Conservation (phyloP, 2,888 invertebrate species). For the Tinea semifulvella region DNA sequence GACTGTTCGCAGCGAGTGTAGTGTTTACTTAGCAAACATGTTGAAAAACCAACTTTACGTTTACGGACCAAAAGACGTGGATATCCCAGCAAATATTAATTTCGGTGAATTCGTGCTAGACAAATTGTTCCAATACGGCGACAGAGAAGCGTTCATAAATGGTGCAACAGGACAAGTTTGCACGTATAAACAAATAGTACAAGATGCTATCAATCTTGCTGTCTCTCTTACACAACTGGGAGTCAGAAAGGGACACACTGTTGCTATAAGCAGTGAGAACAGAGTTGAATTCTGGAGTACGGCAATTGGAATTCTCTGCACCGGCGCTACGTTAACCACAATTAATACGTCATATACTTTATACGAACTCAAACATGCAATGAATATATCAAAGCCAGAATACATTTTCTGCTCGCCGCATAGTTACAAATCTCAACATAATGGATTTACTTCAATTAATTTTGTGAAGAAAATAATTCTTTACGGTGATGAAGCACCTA, state of each 20-base stretch:
- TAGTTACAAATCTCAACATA: constrained; percentile 30
- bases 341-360: constrained; percentile 11
- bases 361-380: constrained; percentile 41
- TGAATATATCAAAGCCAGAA: constrained; percentile 41
- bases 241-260: constrained; percentile 39
- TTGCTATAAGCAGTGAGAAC: constrained; percentile 44
- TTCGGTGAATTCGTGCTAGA: constrained; percentile 37
- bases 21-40: constrained; percentile 26
- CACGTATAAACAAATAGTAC: constrained; percentile 33
- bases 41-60: constrained; percentile 37
- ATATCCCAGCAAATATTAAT: constrained; percentile 34
- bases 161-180: constrained; percentile 32
- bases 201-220: constrained; percentile 41
- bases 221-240: constrained; percentile 42
- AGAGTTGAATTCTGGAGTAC: constrained; percentile 37
- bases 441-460: constrained; percentile 25
- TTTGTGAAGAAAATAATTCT: constrained; percentile 33
- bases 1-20: background rate
- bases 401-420: constrained; percentile 37
- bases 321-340: constrained; percentile 24
- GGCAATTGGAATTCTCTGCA: constrained; percentile 31
- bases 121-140: constrained; percentile 25
- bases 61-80: constrained; percentile 29
- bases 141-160: constrained; percentile 29
- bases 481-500: constrained; percentile 29